Evolutionary conservation across 2,797 vertebrate species (phyloP).

Genomic region (Varecia variegata): DNA sequence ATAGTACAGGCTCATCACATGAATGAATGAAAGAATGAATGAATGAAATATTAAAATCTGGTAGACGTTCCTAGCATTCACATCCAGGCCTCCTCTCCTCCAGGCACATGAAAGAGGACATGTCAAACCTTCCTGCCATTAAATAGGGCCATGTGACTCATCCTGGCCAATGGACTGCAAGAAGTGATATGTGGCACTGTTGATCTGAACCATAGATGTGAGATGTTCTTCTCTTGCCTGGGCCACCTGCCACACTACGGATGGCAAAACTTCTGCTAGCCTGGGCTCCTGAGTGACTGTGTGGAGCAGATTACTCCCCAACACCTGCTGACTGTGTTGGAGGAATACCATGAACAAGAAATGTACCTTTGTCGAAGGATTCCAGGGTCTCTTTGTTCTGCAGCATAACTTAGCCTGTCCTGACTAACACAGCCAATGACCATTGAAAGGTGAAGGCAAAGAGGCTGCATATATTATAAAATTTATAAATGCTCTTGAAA

Average conservation of each 20-base stretch:
- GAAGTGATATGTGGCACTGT: background rate
- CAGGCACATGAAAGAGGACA: background rate
- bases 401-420: background rate
- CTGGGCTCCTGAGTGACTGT: background rate
- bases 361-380: background rate
- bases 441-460: background rate
- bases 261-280: background rate
- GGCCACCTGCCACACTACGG: background rate
- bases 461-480: background rate
- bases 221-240: background rate
- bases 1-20: background rate
- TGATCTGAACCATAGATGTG: background rate
- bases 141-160: background rate
- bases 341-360: background rate
- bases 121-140: background rate
- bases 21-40: background rate
- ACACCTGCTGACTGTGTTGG: background rate
- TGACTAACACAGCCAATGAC: background rate
- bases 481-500: background rate
- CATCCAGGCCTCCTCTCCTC: background rate
- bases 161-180: background rate
- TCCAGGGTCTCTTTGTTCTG: background rate
- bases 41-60: background rate
- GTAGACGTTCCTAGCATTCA: background rate
- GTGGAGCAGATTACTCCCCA: background rate